Evolutionary conservation across 92 coral and sea anemone species (phyloP), one percentile per base, ranked within the genome.

Genomic region (Porites divaricata): DNA sequence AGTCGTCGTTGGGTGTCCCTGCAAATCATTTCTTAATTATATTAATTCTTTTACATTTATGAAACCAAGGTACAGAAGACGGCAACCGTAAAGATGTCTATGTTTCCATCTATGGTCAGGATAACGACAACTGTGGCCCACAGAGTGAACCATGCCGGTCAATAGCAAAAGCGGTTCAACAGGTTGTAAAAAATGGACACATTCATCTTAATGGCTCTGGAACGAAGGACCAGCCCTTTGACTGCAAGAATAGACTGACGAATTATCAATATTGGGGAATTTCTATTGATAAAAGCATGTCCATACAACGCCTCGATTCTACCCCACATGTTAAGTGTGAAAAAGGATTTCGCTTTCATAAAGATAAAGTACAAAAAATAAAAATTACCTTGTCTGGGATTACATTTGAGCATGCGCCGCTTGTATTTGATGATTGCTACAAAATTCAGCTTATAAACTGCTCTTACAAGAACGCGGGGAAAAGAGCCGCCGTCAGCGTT

Each of bases 141-240:
- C 6, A 20, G 13, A 7, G 5, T 25, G 62, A 69, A 35, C 94
- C 94, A 24, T 91, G 94, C 76, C 78, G 71, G 35, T 67, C 91
- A 1, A 91, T 91, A 64, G 67, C 63, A 49, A 72, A 54, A 76
- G 94, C 92, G 11, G 72, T 91, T 4, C 23, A 23, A 26, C 87
- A 51, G 35, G 81, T 80, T 41, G 59, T 54, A 77, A 17, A 70
- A 56, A 84, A 53, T 24, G 84, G 87, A 49, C 67, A 9, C 45
- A 86, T 91, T 64, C 81, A 75, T 51, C 77, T 91, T 1, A 85
- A 91, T 64, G 92, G 95, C 25, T 85, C 92, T 74, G 92, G 90
- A 63, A 89, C 95, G 72, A 72, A 85, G 63, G 66, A 28, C 23
- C 79, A 68, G 14, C 92, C 95, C 14, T 88, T 79, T 78, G 25